Conservation (phyloP, 2,797 vertebrate genomes). For the Microchirus variegatus region DNA sequence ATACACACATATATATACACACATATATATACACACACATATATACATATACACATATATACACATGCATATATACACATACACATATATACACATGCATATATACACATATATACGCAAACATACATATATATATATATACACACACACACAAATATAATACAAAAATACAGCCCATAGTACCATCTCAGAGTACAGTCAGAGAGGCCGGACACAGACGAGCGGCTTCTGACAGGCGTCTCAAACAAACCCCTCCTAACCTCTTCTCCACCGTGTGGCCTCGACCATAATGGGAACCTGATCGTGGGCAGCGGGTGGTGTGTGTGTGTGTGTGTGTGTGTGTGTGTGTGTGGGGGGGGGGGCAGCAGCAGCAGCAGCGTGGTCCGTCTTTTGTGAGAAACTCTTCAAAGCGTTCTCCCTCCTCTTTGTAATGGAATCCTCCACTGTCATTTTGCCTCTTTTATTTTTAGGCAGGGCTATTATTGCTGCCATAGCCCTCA, state of each 20-base stretch:
- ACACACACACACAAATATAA: too few species aligned
- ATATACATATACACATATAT: too few species aligned
- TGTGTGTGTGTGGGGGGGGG: neutral
- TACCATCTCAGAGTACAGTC: neutral
- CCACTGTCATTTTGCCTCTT: conserved; percentile 79
- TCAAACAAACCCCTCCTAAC: conserved; percentile 68
- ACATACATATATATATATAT: too few species aligned
- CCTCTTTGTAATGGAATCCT: conserved; percentile 78
- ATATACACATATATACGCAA: too few species aligned
- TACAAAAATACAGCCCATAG: too few species aligned
- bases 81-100: too few species aligned
- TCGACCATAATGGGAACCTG: conserved; percentile 68
- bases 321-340: neutral
- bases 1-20: too few species aligned
- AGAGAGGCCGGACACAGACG: conserved; percentile 41
- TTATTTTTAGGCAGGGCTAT: conserved; percentile 77
- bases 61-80: too few species aligned
- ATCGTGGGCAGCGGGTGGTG: conserved; percentile 43
- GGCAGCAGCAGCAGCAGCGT: conserved; percentile 7
- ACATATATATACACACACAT: too few species aligned
- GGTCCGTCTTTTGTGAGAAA: conserved; percentile 68
- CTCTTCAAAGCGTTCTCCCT: conserved; percentile 69
- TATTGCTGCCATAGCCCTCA: conserved; percentile 61
- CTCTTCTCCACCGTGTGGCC: conserved; percentile 58
- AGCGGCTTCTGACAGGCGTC: conserved; percentile 61